phyloP scores from a whole-genome alignment of 1,140 invertebrate genomes.

The Drosophila neocordata region DNA sequence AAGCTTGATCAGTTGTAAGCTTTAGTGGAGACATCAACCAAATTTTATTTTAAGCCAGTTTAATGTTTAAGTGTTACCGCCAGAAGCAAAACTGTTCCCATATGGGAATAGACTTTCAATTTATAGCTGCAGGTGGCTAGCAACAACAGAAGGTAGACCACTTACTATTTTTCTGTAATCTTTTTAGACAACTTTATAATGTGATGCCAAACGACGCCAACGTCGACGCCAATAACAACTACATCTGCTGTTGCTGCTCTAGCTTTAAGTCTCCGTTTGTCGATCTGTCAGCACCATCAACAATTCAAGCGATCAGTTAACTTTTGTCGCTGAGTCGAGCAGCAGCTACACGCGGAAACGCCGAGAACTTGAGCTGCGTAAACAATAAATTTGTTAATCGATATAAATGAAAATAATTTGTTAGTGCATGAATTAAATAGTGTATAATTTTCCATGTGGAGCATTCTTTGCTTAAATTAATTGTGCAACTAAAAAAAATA shows the following conservation, averaged over 20 bases:
- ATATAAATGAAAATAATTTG: constrained; percentile 26
- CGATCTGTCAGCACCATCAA: constrained; percentile 62
- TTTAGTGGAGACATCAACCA: neutral
- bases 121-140: constrained; percentile 1
- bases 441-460: constrained; percentile 2
- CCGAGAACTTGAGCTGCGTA: constrained; percentile 35
- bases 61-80: neutral
- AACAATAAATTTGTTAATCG: neutral
- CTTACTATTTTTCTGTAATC: constrained; percentile 49
- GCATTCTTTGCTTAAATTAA: constrained; percentile 34
- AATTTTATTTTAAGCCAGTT: neutral
- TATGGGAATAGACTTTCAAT: neutral
- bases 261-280: constrained; percentile 11
- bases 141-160: constrained; percentile 45
- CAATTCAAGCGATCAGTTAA: constrained; percentile 55
- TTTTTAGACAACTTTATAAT: constrained; percentile 71
- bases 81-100: neutral
- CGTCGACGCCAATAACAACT: constrained; percentile 15
- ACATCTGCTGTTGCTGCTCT: constrained; percentile 33
- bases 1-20: constrained; percentile 3
- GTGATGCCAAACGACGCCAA: constrained; percentile 9
- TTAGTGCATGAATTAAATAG: neutral
- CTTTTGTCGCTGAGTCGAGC: constrained; percentile 58
- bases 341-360: constrained; percentile 64
- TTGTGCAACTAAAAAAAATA: constrained; percentile 52